Evolutionary conservation across 37 sponge, comb jelly and placozoan species (phyloP), one percentile per base, ranked within the genome.

Genomic region (Geodia barretti): DNA sequence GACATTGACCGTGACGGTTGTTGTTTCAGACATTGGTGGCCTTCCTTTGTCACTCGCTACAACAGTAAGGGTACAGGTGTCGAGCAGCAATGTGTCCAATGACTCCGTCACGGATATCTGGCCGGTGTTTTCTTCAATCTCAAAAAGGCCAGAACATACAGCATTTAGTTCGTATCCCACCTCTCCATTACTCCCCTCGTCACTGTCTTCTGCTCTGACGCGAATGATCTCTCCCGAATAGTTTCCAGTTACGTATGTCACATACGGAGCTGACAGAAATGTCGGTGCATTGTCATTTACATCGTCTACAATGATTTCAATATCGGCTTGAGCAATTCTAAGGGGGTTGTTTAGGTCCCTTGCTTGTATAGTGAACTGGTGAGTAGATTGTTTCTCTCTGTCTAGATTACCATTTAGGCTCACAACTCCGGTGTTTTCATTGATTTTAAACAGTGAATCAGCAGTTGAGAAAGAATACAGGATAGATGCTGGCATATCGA

Each of bases 231-330:
- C 26, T 2, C 64, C 75, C 5, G 17, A 29, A 19, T 38, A 34
- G 43, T 35, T 61, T 11, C 81, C 81, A 21, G 38, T 26, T 8
- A 83, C 26, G 26, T n/a, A 39, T 1, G 68, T 72, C 14, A 29
- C 36, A 41, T 86, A 87, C 4, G 66, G 38, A 29, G 41, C 40
- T 1, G 29, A 24, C 20, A 11, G 11, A 36, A 92, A 92, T 26
- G 4, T 23, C 35, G 93, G 93, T 9, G 72, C 21, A 59, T 88
- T 88, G 81, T 92, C 93, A 81, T 92, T 89, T 17, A 89, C 21
- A 26, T 89, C 89, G 20, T 39, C 25, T 20, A 89, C 74, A 37
- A 39, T 72, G 20, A 89, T 61, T 31, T 59, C 39, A 64, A 89
- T 4, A 21, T 83, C 72, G 14, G 74, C 79, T 38, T 83, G 79